Base-by-base conservation (phyloP, 1,140 invertebrate genomes). In the Procambarus virginalis region DNA sequence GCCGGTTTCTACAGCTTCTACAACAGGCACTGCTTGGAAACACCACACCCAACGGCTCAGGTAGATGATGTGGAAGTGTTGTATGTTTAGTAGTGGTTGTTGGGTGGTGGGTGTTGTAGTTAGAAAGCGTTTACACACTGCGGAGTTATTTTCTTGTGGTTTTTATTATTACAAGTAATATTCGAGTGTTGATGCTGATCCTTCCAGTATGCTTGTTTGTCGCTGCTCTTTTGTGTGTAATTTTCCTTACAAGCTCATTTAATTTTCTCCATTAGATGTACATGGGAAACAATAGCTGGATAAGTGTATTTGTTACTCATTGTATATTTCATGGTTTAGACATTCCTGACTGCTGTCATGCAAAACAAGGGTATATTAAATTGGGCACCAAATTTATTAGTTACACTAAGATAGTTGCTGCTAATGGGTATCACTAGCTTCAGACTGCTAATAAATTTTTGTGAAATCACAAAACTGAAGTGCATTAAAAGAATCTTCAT, bases 11-110 rank as follows among this genome's bases (percentile, higher is more conserved):
- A 58, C 80, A 20, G 64, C 86, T 48, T 55, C 77, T 22, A 60
- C 46, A 14, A 76, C 86, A 10, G 87, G 82, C 2, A 64, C 64
- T 12, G 58, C 87, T 46, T 46, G 86, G 86, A 12, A 85, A 51
- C 49, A 89, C 76, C n/a, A 91, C 87, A 5, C 88, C 88, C 10
- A 82, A 90, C 17, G 88, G 82, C 46, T 90, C 88, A 84, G 88
- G 88, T 90, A 83, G 79, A 80, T 89, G 79, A 22, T 49, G 46
- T 4, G 76, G 46, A 22, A 34, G n/a, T 75, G 17, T 48, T 82
- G 10, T 20, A n/a, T 82, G 49, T 20, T 5, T 8, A n/a, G 80
- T 60, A 64, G 51, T 82, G 76, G 46, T 78, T 78, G 46, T 78
- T 78, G 20, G n/a, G n/a, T 78, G 49, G 49, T 55, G 76, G 76